A percentile compares a stretch with the other conserved stretches of the same genome.
Conservation (phyloP, 2,888 invertebrate species). For the Anorthoa munda region DNA sequence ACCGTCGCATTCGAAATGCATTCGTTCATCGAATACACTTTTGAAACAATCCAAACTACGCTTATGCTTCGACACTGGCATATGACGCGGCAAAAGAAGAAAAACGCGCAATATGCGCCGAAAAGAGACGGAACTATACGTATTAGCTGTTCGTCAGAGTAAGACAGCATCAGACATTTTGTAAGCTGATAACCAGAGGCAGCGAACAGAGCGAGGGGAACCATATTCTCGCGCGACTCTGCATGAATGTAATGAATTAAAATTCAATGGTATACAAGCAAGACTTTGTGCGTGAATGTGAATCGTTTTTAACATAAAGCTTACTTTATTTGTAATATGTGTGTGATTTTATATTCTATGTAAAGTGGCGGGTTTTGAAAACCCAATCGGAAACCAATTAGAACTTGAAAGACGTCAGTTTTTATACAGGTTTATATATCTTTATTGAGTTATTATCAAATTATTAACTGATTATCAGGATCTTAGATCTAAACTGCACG, state of each 20-base stretch:
- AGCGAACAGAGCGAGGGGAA: constrained; percentile 89
- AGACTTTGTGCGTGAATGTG: constrained; percentile 80
- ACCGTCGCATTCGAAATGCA: constrained; percentile 71
- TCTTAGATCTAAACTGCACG: constrained; percentile 54
- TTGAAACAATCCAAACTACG: constrained; percentile 81
- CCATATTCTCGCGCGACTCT: constrained; percentile 89
- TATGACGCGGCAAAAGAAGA: constrained; percentile 91
- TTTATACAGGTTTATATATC: neutral
- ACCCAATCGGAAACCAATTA: constrained; percentile 71
- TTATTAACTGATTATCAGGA: constrained; percentile 30
- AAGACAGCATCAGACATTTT: constrained; percentile 88
- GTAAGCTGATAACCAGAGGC: constrained; percentile 91
- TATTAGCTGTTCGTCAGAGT: constrained; percentile 81
- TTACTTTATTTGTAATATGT: constrained; percentile 64
- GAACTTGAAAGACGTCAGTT: constrained; percentile 53
- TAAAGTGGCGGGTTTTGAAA: constrained; percentile 46
- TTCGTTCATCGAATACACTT: constrained; percentile 75
- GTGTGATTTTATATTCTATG: constrained; percentile 53
- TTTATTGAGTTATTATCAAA: constrained; percentile 32
- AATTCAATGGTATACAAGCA: constrained; percentile 85
- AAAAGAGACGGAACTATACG: constrained; percentile 84
- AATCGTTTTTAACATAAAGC: constrained; percentile 80
- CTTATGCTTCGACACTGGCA: constrained; percentile 84
- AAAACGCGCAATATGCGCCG: constrained; percentile 89
- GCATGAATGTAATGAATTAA: constrained; percentile 90